Evolutionary conservation across 2,797 vertebrate genomes (phyloP).

Genomic region (Gila robusta): DNA sequence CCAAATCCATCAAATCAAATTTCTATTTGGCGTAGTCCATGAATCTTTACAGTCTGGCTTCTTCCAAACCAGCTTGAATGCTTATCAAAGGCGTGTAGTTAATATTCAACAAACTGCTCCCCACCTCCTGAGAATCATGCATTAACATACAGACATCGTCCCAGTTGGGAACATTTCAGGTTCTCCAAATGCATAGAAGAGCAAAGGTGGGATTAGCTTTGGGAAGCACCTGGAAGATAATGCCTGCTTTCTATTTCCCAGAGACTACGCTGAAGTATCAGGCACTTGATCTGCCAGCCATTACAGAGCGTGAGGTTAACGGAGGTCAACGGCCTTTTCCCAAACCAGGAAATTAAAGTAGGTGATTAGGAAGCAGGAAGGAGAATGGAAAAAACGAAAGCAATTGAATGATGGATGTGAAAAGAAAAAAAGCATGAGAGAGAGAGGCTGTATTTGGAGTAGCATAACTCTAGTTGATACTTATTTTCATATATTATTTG

Average conservation of each 20-base stretch:
- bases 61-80: slow-evolving; percentile 40
- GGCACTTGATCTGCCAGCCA: slow-evolving; percentile 32
- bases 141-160: slow-evolving; percentile 63
- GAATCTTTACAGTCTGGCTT: slow-evolving; percentile 21
- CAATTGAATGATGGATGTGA: background rate
- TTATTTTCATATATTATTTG: background rate
- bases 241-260: slow-evolving; percentile 45
- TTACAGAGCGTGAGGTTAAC: slow-evolving; percentile 30
- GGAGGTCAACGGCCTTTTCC: slow-evolving; percentile 38
- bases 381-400: background rate
- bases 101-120: slow-evolving; percentile 55
- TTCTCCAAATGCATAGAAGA: slow-evolving; percentile 57
- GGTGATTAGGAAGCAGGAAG: slow-evolving; percentile 8
- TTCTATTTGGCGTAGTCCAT: background rate
- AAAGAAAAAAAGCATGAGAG: background rate
- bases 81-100: slow-evolving; percentile 44
- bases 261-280: slow-evolving; percentile 37
- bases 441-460: background rate
- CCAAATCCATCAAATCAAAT: background rate
- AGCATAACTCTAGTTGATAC: background rate
- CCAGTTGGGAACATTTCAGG: slow-evolving; percentile 52
- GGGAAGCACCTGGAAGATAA: slow-evolving; percentile 60
- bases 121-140: slow-evolving; percentile 46
- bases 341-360: slow-evolving; percentile 26
- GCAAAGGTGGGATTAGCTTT: slow-evolving; percentile 56